phyloP scores from a whole-genome alignment of 2,113 vertebrate species.

The Astur gentilis region DNA sequence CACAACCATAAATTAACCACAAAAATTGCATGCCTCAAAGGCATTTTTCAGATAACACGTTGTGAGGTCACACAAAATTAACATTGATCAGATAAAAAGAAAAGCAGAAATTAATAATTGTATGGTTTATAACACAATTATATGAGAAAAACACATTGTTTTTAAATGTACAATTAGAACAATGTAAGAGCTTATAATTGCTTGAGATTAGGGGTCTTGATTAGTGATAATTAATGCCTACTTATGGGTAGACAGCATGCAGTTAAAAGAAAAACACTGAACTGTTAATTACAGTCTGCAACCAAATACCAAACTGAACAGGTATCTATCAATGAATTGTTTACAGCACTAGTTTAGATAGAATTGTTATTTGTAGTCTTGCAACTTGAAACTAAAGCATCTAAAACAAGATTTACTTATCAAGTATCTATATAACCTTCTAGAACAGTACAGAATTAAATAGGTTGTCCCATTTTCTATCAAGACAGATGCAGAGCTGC shows the following conservation, averaged over 20 bases:
- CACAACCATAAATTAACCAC: not conserved
- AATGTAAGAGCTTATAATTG: slow-evolving; percentile 15
- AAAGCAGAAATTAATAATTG: slow-evolving; percentile 24
- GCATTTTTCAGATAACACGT: not conserved
- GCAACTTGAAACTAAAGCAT: not conserved
- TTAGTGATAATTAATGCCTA: slow-evolving; percentile 24
- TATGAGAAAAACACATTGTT: not conserved
- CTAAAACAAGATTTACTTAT: not conserved
- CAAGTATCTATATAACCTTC: not conserved
- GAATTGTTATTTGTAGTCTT: not conserved
- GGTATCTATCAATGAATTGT: not conserved
- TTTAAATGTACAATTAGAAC: slow-evolving; percentile 36
- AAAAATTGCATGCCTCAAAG: not conserved
- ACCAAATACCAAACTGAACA: slow-evolving; percentile 21
- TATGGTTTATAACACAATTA: slow-evolving; percentile 21
- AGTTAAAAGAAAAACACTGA: not conserved
- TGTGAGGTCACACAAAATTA: slow-evolving; percentile 36
- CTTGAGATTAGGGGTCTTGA: slow-evolving; percentile 23
- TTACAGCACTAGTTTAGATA: not conserved
- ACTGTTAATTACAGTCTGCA: not conserved
- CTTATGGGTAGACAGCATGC: not conserved
- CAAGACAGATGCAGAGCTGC: not conserved
- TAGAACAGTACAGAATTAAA: not conserved
- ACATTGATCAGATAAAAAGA: slow-evolving; percentile 44
- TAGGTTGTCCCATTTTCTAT: not conserved